Percentiles rank a stretch among this genome's conserved stretches.
Evolutionary conservation across 2,113 vertebrate species (phyloP).

Genomic region (Tragulus kanchil): DNA sequence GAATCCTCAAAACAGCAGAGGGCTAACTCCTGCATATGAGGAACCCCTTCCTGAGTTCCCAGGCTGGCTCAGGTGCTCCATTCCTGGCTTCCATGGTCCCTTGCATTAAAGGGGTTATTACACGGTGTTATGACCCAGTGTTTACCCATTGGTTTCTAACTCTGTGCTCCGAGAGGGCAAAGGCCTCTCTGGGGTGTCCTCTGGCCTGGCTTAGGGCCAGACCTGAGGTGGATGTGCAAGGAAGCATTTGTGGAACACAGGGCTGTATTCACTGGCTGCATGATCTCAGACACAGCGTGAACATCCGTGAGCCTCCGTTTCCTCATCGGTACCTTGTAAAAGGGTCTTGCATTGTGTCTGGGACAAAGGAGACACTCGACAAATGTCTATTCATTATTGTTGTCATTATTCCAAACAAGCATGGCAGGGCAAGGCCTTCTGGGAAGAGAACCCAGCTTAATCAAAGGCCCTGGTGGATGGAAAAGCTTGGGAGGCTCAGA

Average conservation of each 20-base stretch:
- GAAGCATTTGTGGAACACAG: neutral
- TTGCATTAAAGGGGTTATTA: neutral
- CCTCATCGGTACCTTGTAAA: neutral
- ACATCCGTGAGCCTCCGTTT: neutral
- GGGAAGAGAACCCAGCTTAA: neutral
- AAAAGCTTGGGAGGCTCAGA: neutral
- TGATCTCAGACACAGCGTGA: neutral
- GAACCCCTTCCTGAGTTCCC: neutral
- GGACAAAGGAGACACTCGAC: constrained; percentile 18
- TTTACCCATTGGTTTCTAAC: neutral
- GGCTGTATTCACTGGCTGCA: neutral
- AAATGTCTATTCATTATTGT: neutral
- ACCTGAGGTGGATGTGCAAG: neutral
- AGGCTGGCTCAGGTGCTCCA: neutral
- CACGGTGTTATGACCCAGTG: neutral
- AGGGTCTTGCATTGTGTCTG: neutral
- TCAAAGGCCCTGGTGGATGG: neutral
- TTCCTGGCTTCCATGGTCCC: neutral
- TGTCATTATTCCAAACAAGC: neutral
- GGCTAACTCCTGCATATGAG: neutral
- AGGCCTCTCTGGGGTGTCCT: neutral
- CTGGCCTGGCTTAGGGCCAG: neutral
- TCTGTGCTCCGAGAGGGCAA: neutral
- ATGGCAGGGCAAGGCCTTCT: neutral
- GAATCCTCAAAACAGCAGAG: neutral